Base-by-base conservation (phyloP, 2,888 invertebrate species). In the Venusia cambrica region DNA sequence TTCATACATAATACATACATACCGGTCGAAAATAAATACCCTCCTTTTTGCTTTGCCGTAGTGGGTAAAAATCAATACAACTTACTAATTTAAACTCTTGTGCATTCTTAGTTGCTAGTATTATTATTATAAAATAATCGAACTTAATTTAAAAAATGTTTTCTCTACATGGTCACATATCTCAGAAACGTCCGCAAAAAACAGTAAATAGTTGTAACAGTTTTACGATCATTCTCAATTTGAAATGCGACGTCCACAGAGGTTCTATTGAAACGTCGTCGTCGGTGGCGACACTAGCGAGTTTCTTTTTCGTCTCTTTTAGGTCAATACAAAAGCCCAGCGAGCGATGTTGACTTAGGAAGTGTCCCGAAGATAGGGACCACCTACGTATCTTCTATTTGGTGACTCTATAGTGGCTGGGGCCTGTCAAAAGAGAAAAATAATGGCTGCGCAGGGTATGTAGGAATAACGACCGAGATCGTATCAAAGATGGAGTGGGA, bases 301-400 rank as follows among this genome's bases (percentile, higher is more conserved):
- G 73, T 70, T 67, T 68, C 57, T 40, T 54, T 55, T 45, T 48
- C 31, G 48, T 57, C 53, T 49, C 57, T 62, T 53, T 56, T 60
- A 54, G 54, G 57, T 74, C 72, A 76, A 76, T 69, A 79, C 77
- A 81, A 79, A 72, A 64, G 73, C 73, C 53, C 73, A 68, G 73
- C 64, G 64, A 70, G 72, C 65, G 51, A 62, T 74, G 75, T 75
- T 75, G 70, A 73, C 72, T 71, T 64, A 65, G 54, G 39, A 33
- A 38, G 42, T 40, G 40, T 47, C 43, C 38, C 48, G 50, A 54
- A 61, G 69, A 67, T 63, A 62, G 50, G 60, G 80, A 75, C 80
- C 81, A 80, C 81, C 79, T 73, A 76, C 74, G 64, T 68, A n/a
- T n/a, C n/a, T n/a, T n/a, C n/a, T n/a, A n/a, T n/a, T 54, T 51